Evolutionary conservation across 2,888 invertebrate genomes (phyloP).

Genomic region (Eilema griseolum): DNA sequence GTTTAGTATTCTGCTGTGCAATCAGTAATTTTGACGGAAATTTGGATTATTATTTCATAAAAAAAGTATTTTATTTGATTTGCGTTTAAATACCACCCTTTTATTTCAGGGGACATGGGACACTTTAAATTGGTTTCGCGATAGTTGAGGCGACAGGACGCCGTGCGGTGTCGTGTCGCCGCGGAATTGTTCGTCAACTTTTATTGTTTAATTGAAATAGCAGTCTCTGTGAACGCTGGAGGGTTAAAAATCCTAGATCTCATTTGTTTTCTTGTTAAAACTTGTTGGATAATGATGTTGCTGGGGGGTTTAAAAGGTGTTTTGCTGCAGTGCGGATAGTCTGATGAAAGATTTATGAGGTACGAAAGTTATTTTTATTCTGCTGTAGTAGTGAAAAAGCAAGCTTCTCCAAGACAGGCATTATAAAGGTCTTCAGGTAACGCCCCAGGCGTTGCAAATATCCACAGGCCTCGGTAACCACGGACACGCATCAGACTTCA

Average conservation of each 20-base stretch:
- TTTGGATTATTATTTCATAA: no score
- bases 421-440: no score
- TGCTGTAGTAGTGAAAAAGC: no score
- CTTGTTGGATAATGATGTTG: slow-evolving; percentile 14
- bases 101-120: slow-evolving; percentile 52
- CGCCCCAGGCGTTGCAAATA: no score
- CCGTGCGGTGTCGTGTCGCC: slow-evolving; percentile 29
- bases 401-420: no score
- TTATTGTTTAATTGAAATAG: slow-evolving; percentile 55
- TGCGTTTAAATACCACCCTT: no score
- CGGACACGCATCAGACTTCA: no score
- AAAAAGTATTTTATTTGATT: no score
- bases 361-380: not conserved
- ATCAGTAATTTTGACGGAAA: no score
- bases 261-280: slow-evolving; percentile 37
- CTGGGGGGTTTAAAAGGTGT: not conserved
- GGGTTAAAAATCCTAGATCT: slow-evolving; percentile 39
- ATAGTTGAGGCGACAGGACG: slow-evolving; percentile 48
- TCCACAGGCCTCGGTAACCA: no score
- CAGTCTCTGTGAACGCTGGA: slow-evolving; percentile 41
- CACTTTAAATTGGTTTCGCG: slow-evolving; percentile 59
- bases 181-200: slow-evolving; percentile 45
- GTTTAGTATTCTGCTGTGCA: no score
- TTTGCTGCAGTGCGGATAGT: not conserved
- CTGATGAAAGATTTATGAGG: not conserved